These are phyloP conservation scores for Carassius gibelio DNA, from an alignment of 2,113 vertebrate genomes.

Conservation along the genomic window DNA sequence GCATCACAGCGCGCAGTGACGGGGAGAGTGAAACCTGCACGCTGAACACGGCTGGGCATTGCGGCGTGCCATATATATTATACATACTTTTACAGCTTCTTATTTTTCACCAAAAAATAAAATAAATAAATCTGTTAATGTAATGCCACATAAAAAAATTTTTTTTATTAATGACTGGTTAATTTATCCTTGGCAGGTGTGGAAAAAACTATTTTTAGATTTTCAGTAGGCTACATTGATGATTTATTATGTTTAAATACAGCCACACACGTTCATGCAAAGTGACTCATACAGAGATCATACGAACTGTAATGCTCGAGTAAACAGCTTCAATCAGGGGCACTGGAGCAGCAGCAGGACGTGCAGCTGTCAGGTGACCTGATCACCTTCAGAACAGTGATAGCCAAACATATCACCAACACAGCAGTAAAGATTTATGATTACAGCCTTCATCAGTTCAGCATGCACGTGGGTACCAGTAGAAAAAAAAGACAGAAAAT, in stretches of 20 bases:
- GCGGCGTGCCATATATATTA: too few relatives aligned
- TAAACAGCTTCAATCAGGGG: slow-evolving; percentile 8
- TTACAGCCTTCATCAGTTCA: not conserved
- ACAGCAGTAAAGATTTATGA: slow-evolving; percentile 1
- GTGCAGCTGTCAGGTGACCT: slow-evolving; percentile 5
- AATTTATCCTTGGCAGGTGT: not conserved
- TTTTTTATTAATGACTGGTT: not conserved
- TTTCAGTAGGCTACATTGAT: not conserved
- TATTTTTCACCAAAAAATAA: too few relatives aligned
- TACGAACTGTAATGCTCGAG: not conserved
- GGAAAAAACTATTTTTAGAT: not conserved
- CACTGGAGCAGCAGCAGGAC: slow-evolving; percentile 12
- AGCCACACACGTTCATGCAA: not conserved
- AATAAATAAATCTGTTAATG: too few relatives aligned
- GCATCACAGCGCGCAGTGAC: too few relatives aligned
- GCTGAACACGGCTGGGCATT: too few relatives aligned
- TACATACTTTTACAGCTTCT: too few relatives aligned
- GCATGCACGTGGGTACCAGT: not conserved
- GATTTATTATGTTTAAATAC: slow-evolving; percentile 8
- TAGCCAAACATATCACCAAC: slow-evolving; percentile 19
- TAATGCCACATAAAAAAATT: not conserved
- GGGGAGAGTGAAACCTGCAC: too few relatives aligned
- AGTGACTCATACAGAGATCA: not conserved
- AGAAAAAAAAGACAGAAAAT: not conserved
- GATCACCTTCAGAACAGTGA: not conserved